Evolutionary conservation across 1,140 invertebrate species (phyloP), one percentile per base, ranked within the genome.

Genomic region (Triops longicaudatus): DNA sequence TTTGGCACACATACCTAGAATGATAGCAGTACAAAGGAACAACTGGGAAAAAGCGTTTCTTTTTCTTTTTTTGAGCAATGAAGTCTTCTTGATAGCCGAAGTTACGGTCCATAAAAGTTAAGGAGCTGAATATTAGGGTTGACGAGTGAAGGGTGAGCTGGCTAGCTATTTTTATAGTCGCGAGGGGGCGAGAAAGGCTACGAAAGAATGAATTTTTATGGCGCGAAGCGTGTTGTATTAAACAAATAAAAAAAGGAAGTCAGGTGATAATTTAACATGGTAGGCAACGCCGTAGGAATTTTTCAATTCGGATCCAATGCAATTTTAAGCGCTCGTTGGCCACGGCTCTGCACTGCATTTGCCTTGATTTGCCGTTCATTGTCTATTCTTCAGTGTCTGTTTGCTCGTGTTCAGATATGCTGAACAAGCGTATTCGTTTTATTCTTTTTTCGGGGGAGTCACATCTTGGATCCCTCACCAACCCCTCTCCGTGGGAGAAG

Each of bases 321-420:
- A 63, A 63, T 63, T 63, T 63, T 63, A 63, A 63, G 50, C 50
- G 50, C 50, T 63, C 50, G 4, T 63, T 63, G 14, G 50, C n/a
- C 50, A 63, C 50, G 50, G 50, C 50, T 63, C 10, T 22, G 17
- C 0, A n/a, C 14, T 37, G 31, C 31, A 37, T 63, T 9, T 63
- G 50, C 50, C 50, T 63, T 63, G 50, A 63, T 63, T 63, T 63
- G 50, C 17, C 17, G 50, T 22, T 22, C 10, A n/a, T 63, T 63
- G 14, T 63, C 50, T 63, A 63, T 9, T 63, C n/a, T 63, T 22
- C 22, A 22, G 17, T 63, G 50, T 1, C 50, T 63, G 50, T 63
- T 63, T 63, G 50, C 50, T 63, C 50, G 50, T 63, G 50, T 63
- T 63, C 22, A 63, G 50, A 63, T 63, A 63, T 63, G n/a, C 50